These are phyloP conservation scores for Delphinus delphis DNA, from an alignment of 2,113 vertebrate species.

Conservation along the genomic window DNA sequence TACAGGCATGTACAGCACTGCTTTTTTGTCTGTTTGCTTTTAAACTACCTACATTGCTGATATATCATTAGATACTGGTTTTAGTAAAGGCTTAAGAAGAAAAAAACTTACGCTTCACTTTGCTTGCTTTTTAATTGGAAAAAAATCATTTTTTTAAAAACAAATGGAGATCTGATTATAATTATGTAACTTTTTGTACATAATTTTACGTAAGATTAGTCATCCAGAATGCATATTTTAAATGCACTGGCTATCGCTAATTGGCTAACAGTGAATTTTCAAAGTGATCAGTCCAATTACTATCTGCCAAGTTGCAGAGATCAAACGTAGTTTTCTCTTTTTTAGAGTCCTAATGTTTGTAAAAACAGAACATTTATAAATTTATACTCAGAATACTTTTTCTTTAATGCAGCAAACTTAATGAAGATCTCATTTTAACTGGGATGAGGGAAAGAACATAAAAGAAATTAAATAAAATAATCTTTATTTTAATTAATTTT, in stretches of 20 bases:
- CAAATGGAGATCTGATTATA: slow-evolving; percentile 53
- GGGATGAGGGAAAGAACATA: neutral
- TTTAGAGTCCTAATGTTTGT: neutral
- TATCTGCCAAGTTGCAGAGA: neutral
- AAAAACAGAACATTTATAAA: neutral
- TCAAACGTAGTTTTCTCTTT: neutral
- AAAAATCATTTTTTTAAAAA: slow-evolving; percentile 48
- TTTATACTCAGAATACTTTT: neutral
- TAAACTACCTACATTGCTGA: neutral
- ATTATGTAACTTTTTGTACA: slow-evolving; percentile 41
- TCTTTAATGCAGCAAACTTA: neutral
- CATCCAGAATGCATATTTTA: slow-evolving; percentile 47
- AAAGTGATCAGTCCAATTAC: neutral
- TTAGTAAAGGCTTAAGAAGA: neutral
- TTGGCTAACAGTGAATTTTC: slow-evolving; percentile 25
- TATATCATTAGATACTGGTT: neutral
- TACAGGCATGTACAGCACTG: too few species aligned
- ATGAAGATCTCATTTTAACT: neutral
- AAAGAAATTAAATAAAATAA: neutral
- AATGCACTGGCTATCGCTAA: slow-evolving; percentile 41
- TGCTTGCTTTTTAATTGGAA: slow-evolving; percentile 48
- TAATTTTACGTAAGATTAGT: slow-evolving; percentile 55
- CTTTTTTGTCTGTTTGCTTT: neutral
- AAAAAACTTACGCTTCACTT: neutral
- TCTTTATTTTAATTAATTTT: neutral